These are phyloP conservation scores for Didymodactylos carnosus DNA, from an alignment of 2,888 invertebrate genomes.

Conservation along the genomic window DNA sequence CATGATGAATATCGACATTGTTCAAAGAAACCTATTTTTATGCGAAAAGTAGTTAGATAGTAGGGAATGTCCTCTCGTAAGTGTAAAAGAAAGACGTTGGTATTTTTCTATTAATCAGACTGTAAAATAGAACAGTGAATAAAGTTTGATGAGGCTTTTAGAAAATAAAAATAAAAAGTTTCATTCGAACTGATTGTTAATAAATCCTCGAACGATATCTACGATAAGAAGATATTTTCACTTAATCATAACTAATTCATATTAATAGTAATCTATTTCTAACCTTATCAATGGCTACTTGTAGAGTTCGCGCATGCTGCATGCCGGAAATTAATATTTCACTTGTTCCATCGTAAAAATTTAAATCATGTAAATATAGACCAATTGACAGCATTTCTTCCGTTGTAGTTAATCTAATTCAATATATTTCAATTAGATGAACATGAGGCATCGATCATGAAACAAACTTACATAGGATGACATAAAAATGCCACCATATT, in stretches of 20 bases:
- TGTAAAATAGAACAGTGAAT: too few relatives aligned
- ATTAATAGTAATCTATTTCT: background rate
- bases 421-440: background rate
- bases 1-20: too few relatives aligned
- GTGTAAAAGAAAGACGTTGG: too few relatives aligned
- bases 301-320: conserved; percentile 45
- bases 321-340: conserved; percentile 63
- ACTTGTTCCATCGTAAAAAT: conserved; percentile 60
- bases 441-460: background rate
- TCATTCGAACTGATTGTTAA: too few relatives aligned
- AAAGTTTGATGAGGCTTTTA: too few relatives aligned
- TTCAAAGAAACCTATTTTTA: too few relatives aligned
- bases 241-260: background rate
- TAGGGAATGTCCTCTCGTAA: too few relatives aligned
- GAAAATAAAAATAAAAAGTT: too few relatives aligned
- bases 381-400: conserved; percentile 58
- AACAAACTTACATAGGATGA: conserved; percentile 1
- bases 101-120: too few relatives aligned
- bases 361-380: conserved; percentile 59
- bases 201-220: too few relatives aligned
- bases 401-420: conserved; percentile 7
- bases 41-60: too few relatives aligned
- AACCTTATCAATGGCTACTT: conserved; percentile 11
- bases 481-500: conserved; percentile 4
- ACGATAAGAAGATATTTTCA: too few relatives aligned